Conservation (phyloP, 1,140 invertebrate species). For the Mizuhopecten yessoensis region DNA sequence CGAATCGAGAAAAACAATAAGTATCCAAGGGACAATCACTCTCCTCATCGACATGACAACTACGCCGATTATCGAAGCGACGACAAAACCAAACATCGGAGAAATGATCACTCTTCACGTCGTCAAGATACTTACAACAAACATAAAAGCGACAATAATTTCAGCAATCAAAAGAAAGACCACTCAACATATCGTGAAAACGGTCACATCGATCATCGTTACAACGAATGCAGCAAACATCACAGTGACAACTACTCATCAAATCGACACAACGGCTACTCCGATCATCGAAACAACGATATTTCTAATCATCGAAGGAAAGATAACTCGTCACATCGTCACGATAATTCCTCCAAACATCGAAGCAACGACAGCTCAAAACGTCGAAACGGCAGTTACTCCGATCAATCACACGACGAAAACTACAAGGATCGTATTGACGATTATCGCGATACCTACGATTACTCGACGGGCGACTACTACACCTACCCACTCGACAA, state of each 20-base stretch:
- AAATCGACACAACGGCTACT: background rate
- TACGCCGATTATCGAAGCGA: background rate
- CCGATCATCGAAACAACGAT: conserved; percentile 13
- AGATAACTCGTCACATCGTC: background rate
- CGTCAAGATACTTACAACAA: conserved; percentile 15
- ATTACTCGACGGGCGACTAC: background rate
- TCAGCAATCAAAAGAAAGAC: background rate
- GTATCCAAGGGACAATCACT: background rate
- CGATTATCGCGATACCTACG: background rate
- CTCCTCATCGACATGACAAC: background rate
- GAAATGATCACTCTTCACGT: background rate
- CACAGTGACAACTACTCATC: background rate
- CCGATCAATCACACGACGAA: background rate
- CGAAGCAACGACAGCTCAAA: conserved; percentile 14
- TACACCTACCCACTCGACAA: background rate
- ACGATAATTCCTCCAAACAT: background rate
- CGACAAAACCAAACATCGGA: background rate
- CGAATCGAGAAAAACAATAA: background rate
- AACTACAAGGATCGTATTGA: background rate
- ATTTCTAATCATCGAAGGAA: background rate
- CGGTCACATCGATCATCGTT: background rate
- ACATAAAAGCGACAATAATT: background rate
- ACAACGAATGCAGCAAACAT: background rate
- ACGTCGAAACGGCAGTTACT: background rate
- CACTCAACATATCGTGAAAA: background rate